Base-by-base conservation (phyloP, 2,113 vertebrate species). In the Bagarius yarrelli region DNA sequence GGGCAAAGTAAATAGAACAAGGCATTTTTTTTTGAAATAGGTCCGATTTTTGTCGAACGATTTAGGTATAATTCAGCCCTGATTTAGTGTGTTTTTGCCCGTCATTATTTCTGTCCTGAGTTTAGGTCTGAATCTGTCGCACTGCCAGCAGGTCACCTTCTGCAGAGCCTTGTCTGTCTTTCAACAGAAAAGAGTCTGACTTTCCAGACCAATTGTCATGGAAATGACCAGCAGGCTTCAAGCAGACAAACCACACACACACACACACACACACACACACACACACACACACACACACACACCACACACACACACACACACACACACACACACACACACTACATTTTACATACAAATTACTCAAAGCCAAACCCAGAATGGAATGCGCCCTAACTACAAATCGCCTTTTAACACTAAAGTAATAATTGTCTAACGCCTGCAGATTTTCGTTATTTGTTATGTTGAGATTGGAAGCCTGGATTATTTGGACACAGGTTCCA, bases 131-230 rank as follows among this genome's bases (percentile, higher is more conserved):
- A 23, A 5, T 16, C 64, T 8, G 4, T 21, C 25, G 36, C 11
- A 2, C 5, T 70, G 67, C 6, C 12, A n/a, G 66, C 27, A 12
- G 66, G 66, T 59, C 55, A 5, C 63, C 70, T 75, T 25, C 8
- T 6, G 36, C 76, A 79, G 85, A 87, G n/a, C 57, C 67, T 36
- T 30, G 55, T 50, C 57, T 77, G 59, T 19, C 57, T 63, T 73
- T 72, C 40, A 34, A 57, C 64, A 78, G 69, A 70, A 70, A n/a
- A 56, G 79, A 71, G 83, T 85, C 85, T 84, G 86, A 86, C 87
- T 87, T 88, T 87, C 80, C 83, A 77, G 83, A 82, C 84, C 82
- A 70, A 89, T 89, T 90, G 85, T 91, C 30, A 89, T 88, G 90
- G 85, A 90, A 88, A 89, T 89, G 81, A 83, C 25, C 52, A 8